Conservation (phyloP, 2,888 invertebrate genomes). For the Galeopsomyia nigrocyanea region DNA sequence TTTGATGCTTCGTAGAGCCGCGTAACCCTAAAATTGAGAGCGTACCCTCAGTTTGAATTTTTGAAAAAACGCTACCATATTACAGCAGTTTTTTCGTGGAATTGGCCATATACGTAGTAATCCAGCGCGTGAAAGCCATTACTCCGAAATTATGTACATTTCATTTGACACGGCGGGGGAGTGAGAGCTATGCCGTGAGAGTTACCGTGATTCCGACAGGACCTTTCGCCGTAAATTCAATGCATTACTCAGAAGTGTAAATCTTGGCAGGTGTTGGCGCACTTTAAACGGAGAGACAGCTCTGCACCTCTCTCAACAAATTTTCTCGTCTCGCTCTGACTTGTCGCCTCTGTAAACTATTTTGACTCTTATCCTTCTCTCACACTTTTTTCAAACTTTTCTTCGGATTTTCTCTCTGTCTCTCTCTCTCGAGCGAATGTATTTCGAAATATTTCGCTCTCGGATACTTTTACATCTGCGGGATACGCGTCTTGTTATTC, state of each 20-base stretch:
- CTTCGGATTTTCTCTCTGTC: background rate
- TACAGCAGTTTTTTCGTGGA: background rate
- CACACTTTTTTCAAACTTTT: background rate
- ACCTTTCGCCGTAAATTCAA: conserved; percentile 13
- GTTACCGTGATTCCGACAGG: background rate
- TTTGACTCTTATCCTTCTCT: background rate
- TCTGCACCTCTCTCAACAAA: conserved; percentile 5
- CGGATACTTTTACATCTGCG: background rate
- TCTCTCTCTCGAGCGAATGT: background rate
- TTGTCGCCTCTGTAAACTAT: background rate
- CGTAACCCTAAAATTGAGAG: background rate
- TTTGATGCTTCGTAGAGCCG: background rate
- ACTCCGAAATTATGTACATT: background rate
- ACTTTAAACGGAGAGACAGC: background rate
- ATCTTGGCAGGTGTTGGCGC: conserved; percentile 18
- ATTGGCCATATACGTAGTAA: background rate
- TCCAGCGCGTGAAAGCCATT: background rate
- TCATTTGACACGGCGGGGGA: background rate
- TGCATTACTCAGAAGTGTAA: conserved; percentile 11
- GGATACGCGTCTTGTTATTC: no score
- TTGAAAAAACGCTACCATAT: conserved; percentile 9
- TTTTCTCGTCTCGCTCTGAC: background rate
- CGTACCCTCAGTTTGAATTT: no score
- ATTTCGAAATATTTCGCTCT: background rate
- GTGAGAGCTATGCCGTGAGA: background rate